A percentile compares a stretch with the other conserved stretches of the same genome.
Evolutionary conservation across 2,797 vertebrate species (phyloP).

Genomic region (Cossypha dichroa): DNA sequence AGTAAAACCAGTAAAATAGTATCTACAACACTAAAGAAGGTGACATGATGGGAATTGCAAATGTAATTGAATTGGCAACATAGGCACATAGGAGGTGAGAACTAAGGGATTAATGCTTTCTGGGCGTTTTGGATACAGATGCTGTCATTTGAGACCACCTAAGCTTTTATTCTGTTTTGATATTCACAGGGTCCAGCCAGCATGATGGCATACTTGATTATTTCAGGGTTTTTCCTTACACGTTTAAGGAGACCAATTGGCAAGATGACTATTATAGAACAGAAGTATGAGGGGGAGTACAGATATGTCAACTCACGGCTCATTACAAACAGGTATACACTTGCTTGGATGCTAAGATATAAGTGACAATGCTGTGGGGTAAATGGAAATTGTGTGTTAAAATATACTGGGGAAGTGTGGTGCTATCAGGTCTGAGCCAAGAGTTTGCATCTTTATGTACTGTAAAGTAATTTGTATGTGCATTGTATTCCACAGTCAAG

Average conservation of each 20-base stretch:
- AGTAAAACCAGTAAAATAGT: background rate
- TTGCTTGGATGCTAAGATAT: background rate
- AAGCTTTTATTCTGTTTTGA: background rate
- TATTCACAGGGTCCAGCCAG: conserved; percentile 86
- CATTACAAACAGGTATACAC: conserved; percentile 92
- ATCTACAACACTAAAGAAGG: background rate
- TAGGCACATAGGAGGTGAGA: background rate
- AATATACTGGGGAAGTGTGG: background rate
- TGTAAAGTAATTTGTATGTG: background rate
- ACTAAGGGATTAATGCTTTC: background rate
- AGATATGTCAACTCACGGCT: conserved; percentile 96
- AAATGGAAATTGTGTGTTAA: background rate
- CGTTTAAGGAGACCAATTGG: conserved; percentile 93
- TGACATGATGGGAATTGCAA: background rate
- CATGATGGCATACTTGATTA: conserved; percentile 94
- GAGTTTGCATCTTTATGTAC: background rate
- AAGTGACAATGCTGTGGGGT: background rate
- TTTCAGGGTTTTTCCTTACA: conserved; percentile 95
- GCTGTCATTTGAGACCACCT: background rate
- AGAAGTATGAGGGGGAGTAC: conserved; percentile 97
- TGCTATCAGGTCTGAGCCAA: background rate
- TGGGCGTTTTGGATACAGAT: background rate
- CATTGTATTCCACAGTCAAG: background rate
- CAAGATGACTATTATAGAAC: conserved; percentile 94
- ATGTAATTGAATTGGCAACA: background rate